Conservation (phyloP, 2,888 invertebrate species). For the Drosophila lutescens region DNA sequence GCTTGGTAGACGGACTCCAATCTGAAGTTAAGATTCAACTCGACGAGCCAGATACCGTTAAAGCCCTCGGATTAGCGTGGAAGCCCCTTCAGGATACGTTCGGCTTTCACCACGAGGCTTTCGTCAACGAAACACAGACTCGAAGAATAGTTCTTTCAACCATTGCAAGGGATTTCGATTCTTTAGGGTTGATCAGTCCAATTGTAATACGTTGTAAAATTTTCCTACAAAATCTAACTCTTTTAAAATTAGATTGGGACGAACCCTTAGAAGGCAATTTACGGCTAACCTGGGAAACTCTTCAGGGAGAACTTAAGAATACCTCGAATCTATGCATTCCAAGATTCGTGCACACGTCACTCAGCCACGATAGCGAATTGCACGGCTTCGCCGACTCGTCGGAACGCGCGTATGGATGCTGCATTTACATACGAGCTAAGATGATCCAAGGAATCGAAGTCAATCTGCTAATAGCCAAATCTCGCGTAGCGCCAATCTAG, state of each 20-base stretch:
- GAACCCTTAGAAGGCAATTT: background rate
- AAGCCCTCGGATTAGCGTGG: background rate
- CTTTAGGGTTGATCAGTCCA: background rate
- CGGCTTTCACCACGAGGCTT: background rate
- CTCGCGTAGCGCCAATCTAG: background rate
- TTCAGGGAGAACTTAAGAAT: background rate
- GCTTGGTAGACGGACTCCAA: background rate
- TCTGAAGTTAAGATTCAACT: background rate
- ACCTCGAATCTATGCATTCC: background rate
- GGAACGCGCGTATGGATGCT: background rate
- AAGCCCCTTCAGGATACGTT: background rate
- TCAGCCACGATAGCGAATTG: background rate
- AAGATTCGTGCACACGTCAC: background rate
- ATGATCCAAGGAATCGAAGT: background rate
- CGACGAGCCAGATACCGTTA: background rate
- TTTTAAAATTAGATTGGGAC: background rate
- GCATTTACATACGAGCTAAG: background rate
- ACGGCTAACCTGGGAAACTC: background rate
- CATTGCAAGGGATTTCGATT: background rate
- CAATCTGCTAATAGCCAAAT: background rate
- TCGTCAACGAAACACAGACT: background rate
- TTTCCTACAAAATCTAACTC: background rate
- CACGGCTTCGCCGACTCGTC: background rate
- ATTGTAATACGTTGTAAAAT: background rate
- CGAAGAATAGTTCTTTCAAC: background rate